These are phyloP conservation scores for Drosophila melanica DNA, from an alignment of 1,140 invertebrate genomes.

Conservation along the genomic window DNA sequence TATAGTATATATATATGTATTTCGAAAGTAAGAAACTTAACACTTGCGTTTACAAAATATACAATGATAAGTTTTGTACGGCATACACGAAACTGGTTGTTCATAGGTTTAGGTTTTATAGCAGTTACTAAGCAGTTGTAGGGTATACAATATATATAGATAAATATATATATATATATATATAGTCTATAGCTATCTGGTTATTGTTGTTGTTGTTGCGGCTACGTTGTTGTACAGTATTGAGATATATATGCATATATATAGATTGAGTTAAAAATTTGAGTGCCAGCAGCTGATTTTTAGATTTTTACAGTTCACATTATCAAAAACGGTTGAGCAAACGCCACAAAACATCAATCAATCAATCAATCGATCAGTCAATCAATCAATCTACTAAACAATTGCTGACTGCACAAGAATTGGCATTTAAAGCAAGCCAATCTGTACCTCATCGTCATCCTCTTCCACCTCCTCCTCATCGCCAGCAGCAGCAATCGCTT, in stretches of 20 bases:
- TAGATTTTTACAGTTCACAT: slow-evolving; percentile 48
- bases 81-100: slow-evolving; percentile 18
- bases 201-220: slow-evolving; percentile 47
- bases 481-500: slow-evolving; percentile 16
- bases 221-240: slow-evolving; percentile 40
- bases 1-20: slow-evolving; percentile 30
- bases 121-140: slow-evolving; percentile 27
- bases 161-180: neutral
- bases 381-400: slow-evolving; percentile 23
- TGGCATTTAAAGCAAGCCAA: slow-evolving; percentile 74
- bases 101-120: slow-evolving; percentile 1
- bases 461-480: slow-evolving; percentile 65
- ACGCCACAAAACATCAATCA: slow-evolving; percentile 41
- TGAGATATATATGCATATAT: slow-evolving; percentile 5
- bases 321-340: slow-evolving; percentile 25
- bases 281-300: slow-evolving; percentile 26
- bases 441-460: slow-evolving; percentile 83
- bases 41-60: slow-evolving; percentile 69
- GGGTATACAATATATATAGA: neutral
- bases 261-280: slow-evolving; percentile 39
- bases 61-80: slow-evolving; percentile 32
- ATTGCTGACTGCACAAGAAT: slow-evolving; percentile 13
- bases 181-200: slow-evolving; percentile 5
- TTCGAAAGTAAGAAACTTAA: slow-evolving; percentile 48
- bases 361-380: slow-evolving; percentile 31